These are phyloP conservation scores for Trachymyrmex septentrionalis DNA, from an alignment of 1,140 invertebrate genomes.

Conservation along the genomic window DNA sequence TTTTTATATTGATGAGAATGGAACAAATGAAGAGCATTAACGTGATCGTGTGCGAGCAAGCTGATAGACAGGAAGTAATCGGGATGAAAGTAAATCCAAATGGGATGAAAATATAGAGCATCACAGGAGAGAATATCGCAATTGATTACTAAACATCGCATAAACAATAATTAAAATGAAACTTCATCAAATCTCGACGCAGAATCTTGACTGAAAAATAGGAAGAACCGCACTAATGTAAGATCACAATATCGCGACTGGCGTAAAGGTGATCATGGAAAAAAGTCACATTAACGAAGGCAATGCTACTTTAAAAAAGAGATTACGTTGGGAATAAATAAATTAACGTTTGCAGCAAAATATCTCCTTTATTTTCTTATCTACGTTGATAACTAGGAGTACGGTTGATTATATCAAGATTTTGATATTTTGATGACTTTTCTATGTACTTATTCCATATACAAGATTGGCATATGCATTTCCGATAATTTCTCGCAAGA, in stretches of 20 bases:
- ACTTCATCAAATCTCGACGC: background rate
- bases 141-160: constrained; percentile 32
- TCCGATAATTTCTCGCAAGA: background rate
- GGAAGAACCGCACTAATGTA: background rate
- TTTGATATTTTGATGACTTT: constrained; percentile 2
- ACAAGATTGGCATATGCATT: background rate
- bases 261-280: background rate
- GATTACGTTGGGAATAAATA: constrained; percentile 13
- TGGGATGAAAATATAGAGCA: background rate
- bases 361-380: background rate
- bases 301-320: background rate
- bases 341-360: background rate
- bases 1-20: constrained; percentile 27
- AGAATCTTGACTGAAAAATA: constrained; percentile 1
- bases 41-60: constrained; percentile 37
- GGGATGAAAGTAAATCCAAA: constrained; percentile 25
- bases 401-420: background rate
- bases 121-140: background rate
- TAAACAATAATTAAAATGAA: background rate
- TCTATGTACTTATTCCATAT: background rate
- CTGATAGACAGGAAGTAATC: constrained; percentile 30
- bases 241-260: background rate
- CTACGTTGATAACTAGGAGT: background rate
- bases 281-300: constrained; percentile 18
- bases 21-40: constrained; percentile 57